Evolutionary conservation across 2,797 vertebrate genomes (phyloP).

Genomic region (Picus viridis): DNA sequence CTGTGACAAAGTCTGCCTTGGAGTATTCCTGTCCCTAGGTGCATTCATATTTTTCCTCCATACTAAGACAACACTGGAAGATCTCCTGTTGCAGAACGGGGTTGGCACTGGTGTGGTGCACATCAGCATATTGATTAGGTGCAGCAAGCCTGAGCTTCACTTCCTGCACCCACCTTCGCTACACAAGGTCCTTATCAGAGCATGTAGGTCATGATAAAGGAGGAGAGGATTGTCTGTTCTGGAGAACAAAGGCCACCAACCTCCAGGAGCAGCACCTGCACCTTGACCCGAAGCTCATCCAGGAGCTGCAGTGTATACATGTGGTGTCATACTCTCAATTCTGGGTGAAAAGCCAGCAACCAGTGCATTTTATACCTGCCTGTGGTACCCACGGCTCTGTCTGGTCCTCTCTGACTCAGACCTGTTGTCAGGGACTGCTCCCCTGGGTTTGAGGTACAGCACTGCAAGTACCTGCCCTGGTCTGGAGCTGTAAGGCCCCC

Average conservation of each 20-base stretch:
- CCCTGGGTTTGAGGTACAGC: background rate
- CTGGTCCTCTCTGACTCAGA: background rate
- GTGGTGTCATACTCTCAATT: background rate
- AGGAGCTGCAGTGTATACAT: background rate
- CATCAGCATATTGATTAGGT: background rate
- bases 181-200: background rate
- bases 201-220: background rate
- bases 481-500: background rate
- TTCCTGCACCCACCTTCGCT: background rate
- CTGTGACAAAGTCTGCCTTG: background rate
- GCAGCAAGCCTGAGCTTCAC: background rate
- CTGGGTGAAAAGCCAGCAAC: background rate
- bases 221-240: background rate
- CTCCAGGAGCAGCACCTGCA: background rate
- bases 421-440: background rate
- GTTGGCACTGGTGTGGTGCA: background rate
- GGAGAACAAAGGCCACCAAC: background rate
- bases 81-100: background rate
- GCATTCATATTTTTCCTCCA: background rate
- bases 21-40: background rate
- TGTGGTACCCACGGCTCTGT: accelerated
- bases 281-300: background rate
- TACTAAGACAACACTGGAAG: background rate
- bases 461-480: background rate
- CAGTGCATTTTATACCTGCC: background rate